Conservation (phyloP, 2,888 invertebrate genomes). For the Lasioglossum figueresi region DNA sequence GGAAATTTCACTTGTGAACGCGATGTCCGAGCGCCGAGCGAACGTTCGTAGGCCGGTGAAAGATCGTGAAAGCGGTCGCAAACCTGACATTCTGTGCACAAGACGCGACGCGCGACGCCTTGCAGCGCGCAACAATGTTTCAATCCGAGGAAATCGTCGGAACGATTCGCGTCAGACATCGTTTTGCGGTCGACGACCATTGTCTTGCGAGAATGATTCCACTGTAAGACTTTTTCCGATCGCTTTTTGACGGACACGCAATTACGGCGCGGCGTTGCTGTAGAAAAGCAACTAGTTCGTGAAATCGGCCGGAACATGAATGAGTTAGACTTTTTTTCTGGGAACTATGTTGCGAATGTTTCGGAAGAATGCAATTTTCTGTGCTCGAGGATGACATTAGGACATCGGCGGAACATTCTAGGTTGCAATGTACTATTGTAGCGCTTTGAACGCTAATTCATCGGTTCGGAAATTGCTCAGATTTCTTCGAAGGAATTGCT, state of each 20-base stretch:
- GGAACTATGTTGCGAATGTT: neutral
- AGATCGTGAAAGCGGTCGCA: slow-evolving; percentile 27
- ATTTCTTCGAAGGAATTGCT: neutral
- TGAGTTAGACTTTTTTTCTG: neutral
- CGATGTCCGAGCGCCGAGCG: slow-evolving; percentile 11
- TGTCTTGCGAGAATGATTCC: neutral
- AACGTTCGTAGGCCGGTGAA: slow-evolving; percentile 25
- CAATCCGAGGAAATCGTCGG: neutral
- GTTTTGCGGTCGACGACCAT: neutral
- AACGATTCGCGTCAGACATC: neutral
- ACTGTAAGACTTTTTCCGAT: neutral
- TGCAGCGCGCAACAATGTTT: neutral
- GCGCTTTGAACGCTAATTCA: neutral
- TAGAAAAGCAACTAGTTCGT: neutral
- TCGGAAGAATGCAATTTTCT: neutral
- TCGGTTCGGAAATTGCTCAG: neutral
- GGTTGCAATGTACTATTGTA: neutral
- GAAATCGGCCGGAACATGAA: neutral
- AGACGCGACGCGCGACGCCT: neutral
- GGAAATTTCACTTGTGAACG: slow-evolving; percentile 48
- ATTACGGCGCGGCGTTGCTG: neutral
- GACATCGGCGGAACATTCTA: neutral
- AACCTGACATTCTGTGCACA: neutral
- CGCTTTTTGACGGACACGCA: neutral
- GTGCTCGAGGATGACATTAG: neutral